Evolutionary conservation across 2,888 invertebrate species (phyloP), one percentile per base, ranked within the genome.

Genomic region (Tetragonula carbonaria): DNA sequence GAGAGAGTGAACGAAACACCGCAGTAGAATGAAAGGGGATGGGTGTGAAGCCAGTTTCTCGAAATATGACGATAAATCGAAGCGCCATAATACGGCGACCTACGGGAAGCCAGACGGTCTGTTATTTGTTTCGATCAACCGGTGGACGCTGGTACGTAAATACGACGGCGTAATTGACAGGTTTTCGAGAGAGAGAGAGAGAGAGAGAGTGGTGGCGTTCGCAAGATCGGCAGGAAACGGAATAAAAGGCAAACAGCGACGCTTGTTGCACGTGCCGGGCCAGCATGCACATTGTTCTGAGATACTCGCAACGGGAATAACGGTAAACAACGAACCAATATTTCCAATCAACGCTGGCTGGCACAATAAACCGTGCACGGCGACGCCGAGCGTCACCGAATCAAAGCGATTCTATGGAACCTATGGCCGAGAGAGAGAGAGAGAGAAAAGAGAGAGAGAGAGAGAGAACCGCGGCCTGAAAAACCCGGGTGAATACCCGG

Each of bases 261-360:
- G 23, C 23, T 77, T 68, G 74, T 63, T 74, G 67, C 63, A 62
- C 76, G 70, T 33, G 55, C 53, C 67, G 4, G 16, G 18, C n/a
- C 16, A 18, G 50, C 53, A 66, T 68, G 76, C 70, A 80, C 85
- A 85, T 76, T 86, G 86, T 85, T 78, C 81, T 85, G 81, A 86
- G 86, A 86, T 78, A 81, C 65, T 73, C 33, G 65, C 51, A 50
- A 45, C 51, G 66, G 67, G 78, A 75, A 72, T 80, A 78, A 78
- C 73, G 72, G 86, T 76, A 86, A 86, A 86, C 86, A 86, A 86
- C 81, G 81, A 73, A 74, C 85, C 86, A 86, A 86, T 86, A 86
- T 86, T 86, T 85, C 85, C 86, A 86, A 86, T 86, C 86, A 86
- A 85, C 81, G 70, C 53, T 65, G 72, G 38, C 38, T 53, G 78